Conservation (phyloP, 2,113 vertebrate genomes). For the Catharus fuscescens region DNA sequence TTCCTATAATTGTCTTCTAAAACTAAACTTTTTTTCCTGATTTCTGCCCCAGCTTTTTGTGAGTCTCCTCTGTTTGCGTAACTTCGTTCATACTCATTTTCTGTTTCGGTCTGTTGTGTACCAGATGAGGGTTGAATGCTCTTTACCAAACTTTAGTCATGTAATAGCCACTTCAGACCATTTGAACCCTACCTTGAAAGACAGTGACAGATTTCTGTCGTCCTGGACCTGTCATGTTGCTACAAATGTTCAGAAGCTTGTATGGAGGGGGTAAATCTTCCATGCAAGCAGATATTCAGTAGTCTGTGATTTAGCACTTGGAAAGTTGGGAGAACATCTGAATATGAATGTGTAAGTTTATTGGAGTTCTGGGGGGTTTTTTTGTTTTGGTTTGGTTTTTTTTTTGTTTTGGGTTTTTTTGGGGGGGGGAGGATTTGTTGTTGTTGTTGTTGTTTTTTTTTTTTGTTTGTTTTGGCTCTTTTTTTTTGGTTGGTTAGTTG, state of each 20-base stretch:
- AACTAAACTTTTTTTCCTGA: not conserved
- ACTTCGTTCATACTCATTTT: not conserved
- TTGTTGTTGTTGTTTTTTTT: no score
- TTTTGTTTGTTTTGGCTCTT: not conserved
- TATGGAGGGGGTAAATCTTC: not conserved
- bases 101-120: not conserved
- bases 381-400: not conserved
- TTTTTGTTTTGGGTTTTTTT: no score
- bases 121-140: not conserved
- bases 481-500: not conserved
- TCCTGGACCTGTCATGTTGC: not conserved
- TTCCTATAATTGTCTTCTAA: not conserved
- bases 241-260: not conserved
- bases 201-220: not conserved
- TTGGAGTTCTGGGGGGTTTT: no score
- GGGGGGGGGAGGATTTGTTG: no score
- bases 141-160: not conserved
- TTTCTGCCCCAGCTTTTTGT: not conserved
- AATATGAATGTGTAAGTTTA: not conserved
- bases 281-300: not conserved
- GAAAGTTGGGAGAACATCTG: not conserved
- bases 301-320: not conserved
- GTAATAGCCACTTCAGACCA: not conserved
- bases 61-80: not conserved
- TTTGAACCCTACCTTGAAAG: not conserved